Base-by-base conservation (phyloP, 2,888 invertebrate species). In the Amphipoea oculea region DNA sequence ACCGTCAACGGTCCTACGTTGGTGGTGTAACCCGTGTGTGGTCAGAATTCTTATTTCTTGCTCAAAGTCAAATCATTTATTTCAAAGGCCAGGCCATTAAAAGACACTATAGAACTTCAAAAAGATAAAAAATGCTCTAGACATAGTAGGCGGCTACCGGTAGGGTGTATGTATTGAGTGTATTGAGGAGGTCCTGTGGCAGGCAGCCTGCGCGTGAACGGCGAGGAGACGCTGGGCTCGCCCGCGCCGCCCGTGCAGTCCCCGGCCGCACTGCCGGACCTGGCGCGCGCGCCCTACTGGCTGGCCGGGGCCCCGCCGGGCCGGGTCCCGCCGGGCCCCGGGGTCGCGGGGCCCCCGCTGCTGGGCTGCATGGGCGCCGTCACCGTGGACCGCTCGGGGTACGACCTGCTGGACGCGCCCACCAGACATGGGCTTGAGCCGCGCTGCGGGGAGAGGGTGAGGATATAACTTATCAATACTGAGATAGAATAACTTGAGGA, bases 231-330 rank as follows among this genome's bases (percentile, higher is more conserved):
- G 68, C 97, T 97, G 83, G 98, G 98, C 40, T 98, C 98, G 0
- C 98, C 98, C 12, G 96, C 97, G 0, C 97, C 98, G 14, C 98
- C 98, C 11, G 96, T 97, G 78, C 97, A 97, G 78, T 91, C 95
- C 42, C 96, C 96, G 14, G 95, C 96, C 9, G 96, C 97, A 94
- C 97, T 98, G 67, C 98, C 98, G 0, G 98, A 98, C 93, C 96
- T 98, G 65, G 95, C 97, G 0, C 96, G 97, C 66, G 98, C 98
- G 0, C 96, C 97, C 57, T 98, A 99, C 94, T 99, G 98, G 95
- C 97, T 99, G 89, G 99, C 99, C 3, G 99, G 99, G 0, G 97
- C 98, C 4, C 98, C 99, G 7, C 98, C 99, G 2, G 98, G 98
- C 4, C 69, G 99, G 0, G 97, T 98, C 4, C 98, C 99, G 7